Base-by-base conservation (phyloP, 2,113 vertebrate species). In the Boleophthalmus pectinirostris region DNA sequence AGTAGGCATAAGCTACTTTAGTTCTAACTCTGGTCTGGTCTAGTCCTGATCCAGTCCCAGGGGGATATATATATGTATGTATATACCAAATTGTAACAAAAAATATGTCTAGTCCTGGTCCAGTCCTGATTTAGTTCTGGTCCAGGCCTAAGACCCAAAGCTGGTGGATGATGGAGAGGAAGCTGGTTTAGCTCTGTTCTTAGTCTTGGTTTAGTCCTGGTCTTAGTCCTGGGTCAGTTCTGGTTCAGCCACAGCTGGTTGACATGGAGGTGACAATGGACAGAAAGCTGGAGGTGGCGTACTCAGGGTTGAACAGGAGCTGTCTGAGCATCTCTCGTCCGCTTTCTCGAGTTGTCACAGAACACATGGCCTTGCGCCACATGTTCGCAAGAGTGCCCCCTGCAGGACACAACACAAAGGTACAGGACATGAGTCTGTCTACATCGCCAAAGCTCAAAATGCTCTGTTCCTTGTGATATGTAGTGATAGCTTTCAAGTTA, bases 281-380 rank as follows among this genome's bases (percentile, higher is more conserved):
- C n/a, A 92, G 1, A 24, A 93, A 78, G 2, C 73, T 78, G 51
- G 1, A 1, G 1, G 72, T 69, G 15, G 78, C 75, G 20, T 81
- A 92, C 25, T 23, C 3, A 8, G 88, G 88, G 60, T 91, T 72
- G 10, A 91, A 80, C 0, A 91, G 11, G 3, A 93, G 76, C 72
- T 92, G 72, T 16, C 79, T 72, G 69, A 94, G 29, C 73, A 93
- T 73, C 1, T 64, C 73, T 0, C 75, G 69, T 35, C 92, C 93
- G 25, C 81, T 89, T 78, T 91, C 86, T 46, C 91, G 84, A 0
- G 83, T 80, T 12, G 12, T 20, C 20, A 83, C 53, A 0, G 92
- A 92, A 60, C 93, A 93, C 92, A 93, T 92, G 33, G 91, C 77
- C 0, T n/a, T 23, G 15, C 54, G 77, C 90, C 91, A 94, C 75